These are phyloP conservation scores for Meda fulgida DNA, from an alignment of 2,797 vertebrate species.

Conservation along the genomic window DNA sequence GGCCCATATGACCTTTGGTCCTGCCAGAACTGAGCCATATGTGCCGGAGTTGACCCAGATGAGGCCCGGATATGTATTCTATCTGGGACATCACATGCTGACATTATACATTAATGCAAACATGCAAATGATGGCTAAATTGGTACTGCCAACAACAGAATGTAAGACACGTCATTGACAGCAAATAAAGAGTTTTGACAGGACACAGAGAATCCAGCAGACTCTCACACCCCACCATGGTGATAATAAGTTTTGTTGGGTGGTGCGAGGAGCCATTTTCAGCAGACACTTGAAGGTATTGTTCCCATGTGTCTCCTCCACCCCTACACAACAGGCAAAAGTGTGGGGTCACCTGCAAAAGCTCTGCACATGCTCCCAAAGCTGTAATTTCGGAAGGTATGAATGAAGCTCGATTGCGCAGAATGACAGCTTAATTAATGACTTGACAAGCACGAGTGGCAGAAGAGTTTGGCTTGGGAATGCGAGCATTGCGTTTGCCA, in stretches of 20 bases:
- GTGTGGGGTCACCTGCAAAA: constrained; percentile 44
- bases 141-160: neutral
- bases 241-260: constrained; percentile 51
- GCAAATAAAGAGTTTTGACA: constrained; percentile 25
- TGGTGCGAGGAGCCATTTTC: constrained; percentile 38
- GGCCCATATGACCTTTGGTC: no score
- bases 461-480: constrained; percentile 54
- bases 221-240: constrained; percentile 39
- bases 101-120: neutral
- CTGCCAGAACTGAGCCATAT: no score
- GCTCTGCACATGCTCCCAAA: constrained; percentile 50
- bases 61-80: no score
- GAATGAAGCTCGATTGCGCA: constrained; percentile 60
- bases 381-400: constrained; percentile 62
- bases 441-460: constrained; percentile 64
- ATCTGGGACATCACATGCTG: neutral
- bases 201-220: constrained; percentile 14
- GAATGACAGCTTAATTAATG: constrained; percentile 70
- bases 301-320: constrained; percentile 36
- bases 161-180: neutral
- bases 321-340: constrained; percentile 3
- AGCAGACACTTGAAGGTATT: constrained; percentile 45
- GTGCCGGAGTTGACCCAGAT: no score
- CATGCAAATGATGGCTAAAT: constrained; percentile 2
- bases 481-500: constrained; percentile 45